A percentile compares a stretch with the other conserved stretches of the same genome.
Evolutionary conservation across 2,113 vertebrate genomes (phyloP).

Genomic region (Laterallus jamaicensis): DNA sequence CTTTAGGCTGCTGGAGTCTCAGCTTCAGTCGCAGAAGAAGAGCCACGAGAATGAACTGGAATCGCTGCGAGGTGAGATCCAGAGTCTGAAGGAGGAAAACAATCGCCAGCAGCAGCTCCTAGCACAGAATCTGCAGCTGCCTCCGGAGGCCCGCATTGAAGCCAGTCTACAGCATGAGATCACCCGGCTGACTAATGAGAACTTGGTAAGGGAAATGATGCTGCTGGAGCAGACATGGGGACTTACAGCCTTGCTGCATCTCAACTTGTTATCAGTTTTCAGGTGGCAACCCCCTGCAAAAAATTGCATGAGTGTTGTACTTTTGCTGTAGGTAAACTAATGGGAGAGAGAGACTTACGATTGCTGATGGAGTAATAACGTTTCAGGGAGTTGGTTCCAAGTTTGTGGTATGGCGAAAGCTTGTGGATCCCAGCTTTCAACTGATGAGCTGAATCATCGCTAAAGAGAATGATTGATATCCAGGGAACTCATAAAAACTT

Average conservation of each 20-base stretch:
- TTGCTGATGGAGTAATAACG: not conserved
- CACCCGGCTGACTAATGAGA: conserved; percentile 96
- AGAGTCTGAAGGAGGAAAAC: conserved; percentile 95
- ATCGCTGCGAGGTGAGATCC: conserved; percentile 88
- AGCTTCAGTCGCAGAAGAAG: conserved; percentile 92
- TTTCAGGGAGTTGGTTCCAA: not conserved
- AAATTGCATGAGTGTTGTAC: not conserved
- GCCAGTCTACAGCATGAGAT: conserved; percentile 98
- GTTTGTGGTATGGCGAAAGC: not conserved
- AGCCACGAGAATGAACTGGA: conserved; percentile 90
- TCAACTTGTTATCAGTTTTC: rapidly evolving
- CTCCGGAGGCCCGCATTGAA: conserved; percentile 94
- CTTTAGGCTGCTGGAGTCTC: conserved; percentile 90
- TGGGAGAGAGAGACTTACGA: not conserved
- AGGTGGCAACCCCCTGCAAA: not conserved
- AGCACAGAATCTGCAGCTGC: conserved; percentile 96
- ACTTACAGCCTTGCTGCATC: not conserved
- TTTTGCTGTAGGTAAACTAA: not conserved
- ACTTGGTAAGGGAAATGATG: conserved; percentile 81
- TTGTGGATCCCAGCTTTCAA: not conserved
- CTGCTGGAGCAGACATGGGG: not conserved
- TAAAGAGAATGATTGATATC: not conserved
- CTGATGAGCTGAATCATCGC: not conserved
- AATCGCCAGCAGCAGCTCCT: conserved; percentile 97
- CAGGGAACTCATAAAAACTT: not conserved